Base-by-base conservation (phyloP, 2,888 invertebrate species). In the Pyrrhosoma nymphula region DNA sequence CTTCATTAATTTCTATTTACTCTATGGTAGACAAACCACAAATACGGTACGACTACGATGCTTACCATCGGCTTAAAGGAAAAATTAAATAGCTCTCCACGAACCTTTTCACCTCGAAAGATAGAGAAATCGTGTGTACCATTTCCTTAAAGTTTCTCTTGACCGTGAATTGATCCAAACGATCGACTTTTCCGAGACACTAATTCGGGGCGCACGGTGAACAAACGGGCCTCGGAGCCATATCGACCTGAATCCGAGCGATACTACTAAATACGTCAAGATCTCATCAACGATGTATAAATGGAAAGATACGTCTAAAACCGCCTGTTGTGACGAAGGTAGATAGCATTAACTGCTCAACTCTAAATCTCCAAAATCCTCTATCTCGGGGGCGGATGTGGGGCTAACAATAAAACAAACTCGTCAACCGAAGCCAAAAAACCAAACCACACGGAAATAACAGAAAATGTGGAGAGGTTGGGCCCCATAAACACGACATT, bases 331-430 rank as follows among this genome's bases (percentile, higher is more conserved):
- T 93, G n/a, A 23, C 26, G 69, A 16, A 60, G 47, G 47, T 47
- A 93, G 69, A 93, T 93, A 93, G 39, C 47, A 47, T 69, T 93
- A 93, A 93, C 55, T 93, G 93, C 69, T 47, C 47, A 55, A 39
- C 4, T 60, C 69, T 20, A 60, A 10, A 30, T 82, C 82, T 82
- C 82, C 16, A 82, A 82, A 60, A 82, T 82, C 82, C 30, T 26
- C n/a, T 8, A 26, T 23, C 69, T 69, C 69, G 69, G 69, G 69
- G n/a, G 69, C 23, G 69, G n/a, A n/a, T n/a, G n/a, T n/a, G n/a
- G 69, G 69, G n/a, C 10, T 69, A 14, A 82, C 35, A 82, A 35
- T 82, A 82, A 82, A 82, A 82, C 82, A 35, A 30, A 82, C 82
- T 82, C 35, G 12, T 35, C 16, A 35, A 60, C 14, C 35, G 82